A percentile compares a stretch with the other conserved stretches of the same genome.
Evolutionary conservation across 2,113 vertebrate species (phyloP).

Genomic region (Formicarius rufipectus): DNA sequence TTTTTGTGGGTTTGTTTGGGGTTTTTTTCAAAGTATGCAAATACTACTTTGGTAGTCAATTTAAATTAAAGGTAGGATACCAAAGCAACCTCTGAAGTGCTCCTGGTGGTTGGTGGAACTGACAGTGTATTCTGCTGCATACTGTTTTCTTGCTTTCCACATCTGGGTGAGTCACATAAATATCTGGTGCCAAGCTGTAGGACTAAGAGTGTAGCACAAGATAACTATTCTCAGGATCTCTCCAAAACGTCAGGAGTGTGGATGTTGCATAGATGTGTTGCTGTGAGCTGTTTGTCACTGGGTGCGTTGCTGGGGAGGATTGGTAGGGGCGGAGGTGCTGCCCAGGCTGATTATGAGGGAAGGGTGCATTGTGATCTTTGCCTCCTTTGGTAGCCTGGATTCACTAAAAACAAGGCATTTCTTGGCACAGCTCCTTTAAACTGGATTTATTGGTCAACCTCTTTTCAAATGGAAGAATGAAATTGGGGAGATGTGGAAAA

Average conservation of each 20-base stretch:
- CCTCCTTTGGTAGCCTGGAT: neutral
- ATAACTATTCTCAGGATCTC: neutral
- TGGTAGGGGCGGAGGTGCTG: neutral
- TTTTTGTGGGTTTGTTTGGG: neutral
- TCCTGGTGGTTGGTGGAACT: neutral
- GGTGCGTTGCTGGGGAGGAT: neutral
- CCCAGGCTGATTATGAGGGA: neutral
- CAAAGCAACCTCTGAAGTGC: neutral
- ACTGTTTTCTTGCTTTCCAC: neutral
- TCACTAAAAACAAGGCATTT: neutral
- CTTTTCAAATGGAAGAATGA: neutral
- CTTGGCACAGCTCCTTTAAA: neutral
- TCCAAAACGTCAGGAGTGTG: neutral
- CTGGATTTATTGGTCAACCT: neutral
- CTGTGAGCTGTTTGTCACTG: neutral
- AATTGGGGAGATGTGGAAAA: neutral
- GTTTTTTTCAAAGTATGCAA: neutral
- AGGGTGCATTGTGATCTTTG: neutral
- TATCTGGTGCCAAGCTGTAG: neutral
- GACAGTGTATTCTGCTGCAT: neutral
- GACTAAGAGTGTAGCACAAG: neutral
- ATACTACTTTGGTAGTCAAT: neutral
- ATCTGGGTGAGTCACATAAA: conserved; percentile 10
- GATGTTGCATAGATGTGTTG: neutral
- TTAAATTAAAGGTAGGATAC: neutral